phyloP scores from a whole-genome alignment of 2,113 vertebrate genomes.

The Fulmarus glacialis region DNA sequence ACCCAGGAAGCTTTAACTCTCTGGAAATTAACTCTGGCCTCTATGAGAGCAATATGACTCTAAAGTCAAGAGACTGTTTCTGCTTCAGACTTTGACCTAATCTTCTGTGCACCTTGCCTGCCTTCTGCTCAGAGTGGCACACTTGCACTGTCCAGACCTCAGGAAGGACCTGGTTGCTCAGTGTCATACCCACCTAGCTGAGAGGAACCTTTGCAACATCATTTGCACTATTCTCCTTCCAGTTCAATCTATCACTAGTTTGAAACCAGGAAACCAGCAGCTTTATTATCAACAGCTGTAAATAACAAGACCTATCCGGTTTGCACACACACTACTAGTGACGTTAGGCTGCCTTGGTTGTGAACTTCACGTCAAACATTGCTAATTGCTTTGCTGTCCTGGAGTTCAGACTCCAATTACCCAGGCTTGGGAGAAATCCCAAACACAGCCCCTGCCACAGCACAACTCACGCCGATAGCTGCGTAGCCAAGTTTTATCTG shows the following conservation, averaged over 20 bases:
- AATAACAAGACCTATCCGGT: neutral
- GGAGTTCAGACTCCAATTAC: neutral
- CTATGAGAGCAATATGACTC: neutral
- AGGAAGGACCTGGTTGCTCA: neutral
- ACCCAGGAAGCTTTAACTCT: neutral
- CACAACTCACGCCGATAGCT: neutral
- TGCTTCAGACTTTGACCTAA: neutral
- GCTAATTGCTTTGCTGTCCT: neutral
- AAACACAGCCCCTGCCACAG: neutral
- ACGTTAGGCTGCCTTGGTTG: neutral
- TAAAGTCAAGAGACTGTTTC: neutral
- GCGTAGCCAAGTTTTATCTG: neutral
- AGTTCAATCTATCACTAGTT: neutral
- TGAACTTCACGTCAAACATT: neutral
- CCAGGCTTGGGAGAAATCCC: neutral
- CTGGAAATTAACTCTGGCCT: neutral
- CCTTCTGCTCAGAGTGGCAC: neutral
- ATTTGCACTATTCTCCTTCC: neutral
- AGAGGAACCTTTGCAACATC: neutral
- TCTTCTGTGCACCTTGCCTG: neutral
- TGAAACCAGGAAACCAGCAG: neutral
- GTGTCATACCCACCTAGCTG: fast-evolving
- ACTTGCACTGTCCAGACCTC: neutral
- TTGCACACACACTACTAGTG: fast-evolving
- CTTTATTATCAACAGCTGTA: neutral